phyloP scores from a whole-genome alignment of 2,113 vertebrate species.

The Prinia subflava region DNA sequence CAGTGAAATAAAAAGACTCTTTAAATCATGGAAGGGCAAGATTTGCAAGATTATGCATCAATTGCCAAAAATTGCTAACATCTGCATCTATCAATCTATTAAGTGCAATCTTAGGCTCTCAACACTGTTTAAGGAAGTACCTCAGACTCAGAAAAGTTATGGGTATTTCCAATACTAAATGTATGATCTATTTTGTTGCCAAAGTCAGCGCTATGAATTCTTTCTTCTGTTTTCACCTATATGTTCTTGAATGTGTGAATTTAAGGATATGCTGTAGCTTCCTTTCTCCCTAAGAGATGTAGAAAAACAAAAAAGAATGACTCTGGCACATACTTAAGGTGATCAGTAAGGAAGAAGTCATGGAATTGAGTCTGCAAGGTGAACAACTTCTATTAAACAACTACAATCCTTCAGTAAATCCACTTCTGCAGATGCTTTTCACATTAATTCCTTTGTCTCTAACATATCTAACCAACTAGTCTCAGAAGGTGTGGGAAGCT shows the following conservation, averaged over 20 bases:
- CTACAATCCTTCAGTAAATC: background rate
- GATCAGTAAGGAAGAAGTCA: background rate
- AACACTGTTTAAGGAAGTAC: background rate
- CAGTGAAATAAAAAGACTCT: background rate
- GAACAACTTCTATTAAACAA: background rate
- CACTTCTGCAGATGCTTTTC: background rate
- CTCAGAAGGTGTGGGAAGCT: background rate
- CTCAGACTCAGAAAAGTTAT: background rate
- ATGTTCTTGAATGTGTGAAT: background rate
- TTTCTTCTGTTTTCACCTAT: background rate
- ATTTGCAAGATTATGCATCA: background rate
- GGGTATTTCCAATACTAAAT: background rate
- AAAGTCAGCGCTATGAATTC: background rate
- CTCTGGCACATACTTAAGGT: background rate
- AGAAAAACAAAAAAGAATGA: background rate
- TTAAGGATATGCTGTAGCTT: background rate
- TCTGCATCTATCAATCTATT: background rate
- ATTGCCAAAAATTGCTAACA: background rate
- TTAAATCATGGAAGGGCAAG: background rate
- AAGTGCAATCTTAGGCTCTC: background rate
- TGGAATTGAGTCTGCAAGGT: background rate
- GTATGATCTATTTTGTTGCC: background rate
- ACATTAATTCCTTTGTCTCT: background rate
- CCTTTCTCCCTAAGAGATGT: background rate
- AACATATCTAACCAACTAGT: background rate